Conservation (phyloP, 2,888 invertebrate genomes). For the Hemistola chrysoprasaria region DNA sequence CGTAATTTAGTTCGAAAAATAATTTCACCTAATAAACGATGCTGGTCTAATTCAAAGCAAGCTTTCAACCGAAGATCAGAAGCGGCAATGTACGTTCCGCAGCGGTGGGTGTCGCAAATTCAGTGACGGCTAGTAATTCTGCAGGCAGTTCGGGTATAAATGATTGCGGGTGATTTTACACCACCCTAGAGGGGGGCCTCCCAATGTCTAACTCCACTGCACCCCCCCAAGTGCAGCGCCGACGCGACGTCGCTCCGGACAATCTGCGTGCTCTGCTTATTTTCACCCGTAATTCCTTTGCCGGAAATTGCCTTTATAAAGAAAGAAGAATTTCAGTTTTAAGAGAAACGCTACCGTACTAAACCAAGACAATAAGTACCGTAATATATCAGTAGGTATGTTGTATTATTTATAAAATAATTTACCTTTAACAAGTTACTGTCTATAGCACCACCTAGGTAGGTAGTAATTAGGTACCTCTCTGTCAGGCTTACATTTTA, state of each 20-base stretch:
- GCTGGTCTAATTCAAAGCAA: constrained; percentile 7
- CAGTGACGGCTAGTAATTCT: constrained; percentile 77
- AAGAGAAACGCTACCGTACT: constrained; percentile 47
- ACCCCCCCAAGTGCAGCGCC: constrained; percentile 72
- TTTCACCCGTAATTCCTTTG: constrained; percentile 80
- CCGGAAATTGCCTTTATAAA: constrained; percentile 80
- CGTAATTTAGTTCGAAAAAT: constrained; percentile 12
- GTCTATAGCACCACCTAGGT: too few species aligned
- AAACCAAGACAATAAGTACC: too few species aligned
- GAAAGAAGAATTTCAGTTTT: constrained; percentile 66
- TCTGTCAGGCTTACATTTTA: too few species aligned
- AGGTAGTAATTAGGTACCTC: too few species aligned
- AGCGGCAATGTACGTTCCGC: constrained; percentile 37
- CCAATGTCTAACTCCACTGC: constrained; percentile 59
- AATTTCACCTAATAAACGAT: constrained; percentile 4
- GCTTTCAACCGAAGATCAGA: constrained; percentile 10
- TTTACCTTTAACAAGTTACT: too few species aligned
- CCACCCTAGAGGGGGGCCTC: constrained; percentile 53
- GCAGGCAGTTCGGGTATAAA: constrained; percentile 81
- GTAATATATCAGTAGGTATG: too few species aligned
- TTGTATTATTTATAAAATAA: too few species aligned
- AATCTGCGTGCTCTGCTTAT: constrained; percentile 82
- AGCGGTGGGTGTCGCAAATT: constrained; percentile 52
- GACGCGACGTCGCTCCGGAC: constrained; percentile 78
- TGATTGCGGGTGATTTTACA: constrained; percentile 82